These are phyloP conservation scores for Athripsodes cinereus DNA, from an alignment of 2,888 invertebrate genomes.

Conservation along the genomic window DNA sequence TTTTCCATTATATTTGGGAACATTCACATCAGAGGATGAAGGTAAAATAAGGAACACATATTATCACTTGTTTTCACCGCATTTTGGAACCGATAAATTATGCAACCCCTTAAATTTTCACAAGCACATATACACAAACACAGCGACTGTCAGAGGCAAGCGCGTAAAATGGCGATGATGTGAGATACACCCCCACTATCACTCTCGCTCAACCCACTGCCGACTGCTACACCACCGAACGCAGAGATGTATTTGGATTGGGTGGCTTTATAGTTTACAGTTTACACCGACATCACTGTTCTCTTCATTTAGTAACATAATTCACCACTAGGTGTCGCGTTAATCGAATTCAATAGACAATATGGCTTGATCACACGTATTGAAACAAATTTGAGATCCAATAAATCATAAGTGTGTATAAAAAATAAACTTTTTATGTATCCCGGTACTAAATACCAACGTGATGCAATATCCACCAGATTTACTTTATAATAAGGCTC, in stretches of 20 bases:
- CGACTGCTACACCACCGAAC: background rate
- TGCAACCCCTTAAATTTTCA: conserved; percentile 35
- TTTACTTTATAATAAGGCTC: too few species aligned
- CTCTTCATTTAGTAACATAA: background rate
- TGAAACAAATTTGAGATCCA: too few species aligned
- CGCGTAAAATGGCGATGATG: conserved; percentile 47
- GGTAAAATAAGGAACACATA: conserved; percentile 18
- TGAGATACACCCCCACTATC: conserved; percentile 37
- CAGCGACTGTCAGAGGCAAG: conserved; percentile 51
- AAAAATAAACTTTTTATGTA: too few species aligned
- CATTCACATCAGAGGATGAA: conserved; percentile 32
- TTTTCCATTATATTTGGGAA: conserved; percentile 50
- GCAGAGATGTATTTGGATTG: background rate
- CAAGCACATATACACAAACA: conserved; percentile 50
- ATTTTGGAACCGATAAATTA: conserved; percentile 11
- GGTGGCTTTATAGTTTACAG: too few species aligned
- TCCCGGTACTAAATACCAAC: too few species aligned
- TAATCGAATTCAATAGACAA: background rate
- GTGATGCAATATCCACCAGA: too few species aligned
- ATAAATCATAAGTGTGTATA: too few species aligned
- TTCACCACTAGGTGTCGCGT: background rate
- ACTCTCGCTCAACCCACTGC: background rate
- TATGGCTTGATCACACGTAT: conserved; percentile 52
- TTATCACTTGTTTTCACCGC: conserved; percentile 18
- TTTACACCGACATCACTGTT: too few species aligned